Evolutionary conservation across 2,113 vertebrate species (phyloP).

Genomic region (Xyliphius kryptos): DNA sequence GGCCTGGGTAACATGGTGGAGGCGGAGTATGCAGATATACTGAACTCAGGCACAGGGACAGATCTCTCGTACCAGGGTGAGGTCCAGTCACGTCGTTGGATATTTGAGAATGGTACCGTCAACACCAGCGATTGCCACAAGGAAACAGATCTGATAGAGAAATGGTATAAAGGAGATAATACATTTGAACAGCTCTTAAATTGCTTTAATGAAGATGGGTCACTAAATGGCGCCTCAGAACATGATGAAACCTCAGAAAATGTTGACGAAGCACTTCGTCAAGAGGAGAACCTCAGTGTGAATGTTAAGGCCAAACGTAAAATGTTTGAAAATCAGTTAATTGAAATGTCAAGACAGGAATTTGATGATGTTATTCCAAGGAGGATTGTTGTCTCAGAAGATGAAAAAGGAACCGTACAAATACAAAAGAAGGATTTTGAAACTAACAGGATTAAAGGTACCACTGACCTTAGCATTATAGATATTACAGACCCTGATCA

Average conservation of each 20-base stretch:
- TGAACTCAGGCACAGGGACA: constrained; percentile 49
- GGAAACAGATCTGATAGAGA: constrained; percentile 51
- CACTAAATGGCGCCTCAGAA: background rate
- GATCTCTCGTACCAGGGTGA: constrained; percentile 76
- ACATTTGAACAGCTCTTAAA: constrained; percentile 66
- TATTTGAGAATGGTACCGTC: constrained; percentile 85
- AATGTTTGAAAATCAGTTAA: constrained; percentile 81
- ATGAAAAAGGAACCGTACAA: constrained; percentile 60
- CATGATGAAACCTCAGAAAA: too few species aligned
- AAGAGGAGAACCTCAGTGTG: constrained; percentile 49
- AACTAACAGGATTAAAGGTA: too few species aligned
- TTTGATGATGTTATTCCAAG: constrained; percentile 66
- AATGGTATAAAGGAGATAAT: constrained; percentile 53
- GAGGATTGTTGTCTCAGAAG: constrained; percentile 59
- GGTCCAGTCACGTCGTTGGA: constrained; percentile 87
- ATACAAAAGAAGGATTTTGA: constrained; percentile 56
- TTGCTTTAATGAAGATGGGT: constrained; percentile 57
- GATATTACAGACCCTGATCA: constrained; percentile 15
- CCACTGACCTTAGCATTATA: constrained; percentile 4
- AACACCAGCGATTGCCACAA: constrained; percentile 62
- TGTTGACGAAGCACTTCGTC: constrained; percentile 50
- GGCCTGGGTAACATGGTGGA: constrained; percentile 76
- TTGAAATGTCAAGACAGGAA: constrained; percentile 59
- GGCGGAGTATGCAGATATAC: constrained; percentile 67
- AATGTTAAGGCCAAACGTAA: constrained; percentile 70